Conservation (phyloP, 2,888 invertebrate genomes). For the Meiosimyza platycephala region DNA sequence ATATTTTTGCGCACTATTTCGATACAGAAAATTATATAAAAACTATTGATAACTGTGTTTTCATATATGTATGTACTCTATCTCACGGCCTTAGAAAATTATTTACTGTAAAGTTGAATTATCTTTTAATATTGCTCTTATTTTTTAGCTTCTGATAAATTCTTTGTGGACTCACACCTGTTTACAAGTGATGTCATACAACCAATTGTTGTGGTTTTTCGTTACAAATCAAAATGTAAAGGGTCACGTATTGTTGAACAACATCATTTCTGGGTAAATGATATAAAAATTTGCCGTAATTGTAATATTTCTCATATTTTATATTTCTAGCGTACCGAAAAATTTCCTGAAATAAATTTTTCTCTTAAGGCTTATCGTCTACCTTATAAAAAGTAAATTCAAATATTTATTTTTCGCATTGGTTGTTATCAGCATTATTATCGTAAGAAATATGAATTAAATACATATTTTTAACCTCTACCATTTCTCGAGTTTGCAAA, state of each 20-base stretch:
- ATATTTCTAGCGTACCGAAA: constrained; percentile 48
- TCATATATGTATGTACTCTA: no score
- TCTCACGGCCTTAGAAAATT: no score
- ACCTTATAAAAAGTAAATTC: constrained; percentile 42
- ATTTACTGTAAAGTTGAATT: no score
- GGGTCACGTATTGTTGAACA: constrained; percentile 55
- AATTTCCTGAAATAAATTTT: constrained; percentile 53
- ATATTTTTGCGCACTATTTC: no score
- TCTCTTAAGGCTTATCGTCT: constrained; percentile 53
- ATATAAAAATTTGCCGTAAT: background rate
- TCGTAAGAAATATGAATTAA: no score
- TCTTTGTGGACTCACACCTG: constrained; percentile 61
- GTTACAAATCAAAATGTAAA: constrained; percentile 43
- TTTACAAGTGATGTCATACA: constrained; percentile 58
- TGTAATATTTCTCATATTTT: background rate
- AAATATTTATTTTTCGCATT: background rate
- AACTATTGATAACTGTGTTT: no score
- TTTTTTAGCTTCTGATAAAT: constrained; percentile 45
- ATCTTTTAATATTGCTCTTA: background rate
- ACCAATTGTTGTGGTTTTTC: constrained; percentile 58
- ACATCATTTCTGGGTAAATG: constrained; percentile 61
- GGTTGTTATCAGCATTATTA: no score
- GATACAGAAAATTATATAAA: no score
- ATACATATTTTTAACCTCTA: no score
- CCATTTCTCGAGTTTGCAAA: no score